Conservation (phyloP, 2,888 invertebrate genomes). For the Dryadula phaetusa region DNA sequence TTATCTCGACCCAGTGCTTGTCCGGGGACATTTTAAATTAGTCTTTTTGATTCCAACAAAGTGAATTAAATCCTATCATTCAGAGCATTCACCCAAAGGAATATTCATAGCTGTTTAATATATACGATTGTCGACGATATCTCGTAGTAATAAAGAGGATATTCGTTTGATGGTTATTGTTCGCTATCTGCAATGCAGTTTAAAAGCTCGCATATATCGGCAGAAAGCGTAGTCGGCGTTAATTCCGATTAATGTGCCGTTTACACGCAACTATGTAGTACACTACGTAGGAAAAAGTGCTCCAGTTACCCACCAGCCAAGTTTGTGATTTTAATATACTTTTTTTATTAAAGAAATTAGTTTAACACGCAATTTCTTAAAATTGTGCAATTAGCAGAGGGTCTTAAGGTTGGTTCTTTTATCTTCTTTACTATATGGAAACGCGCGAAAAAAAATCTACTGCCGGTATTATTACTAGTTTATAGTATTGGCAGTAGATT, state of each 20-base stretch:
- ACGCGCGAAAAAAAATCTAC: too few species aligned
- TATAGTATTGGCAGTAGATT: too few species aligned
- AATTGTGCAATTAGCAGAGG: too few species aligned
- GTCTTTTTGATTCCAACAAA: constrained; percentile 39
- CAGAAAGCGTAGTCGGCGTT: constrained; percentile 64
- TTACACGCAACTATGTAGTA: constrained; percentile 72
- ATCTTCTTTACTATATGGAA: too few species aligned
- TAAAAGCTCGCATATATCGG: constrained; percentile 58
- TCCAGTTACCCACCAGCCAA: constrained; percentile 42
- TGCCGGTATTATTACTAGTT: too few species aligned
- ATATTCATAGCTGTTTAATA: constrained; percentile 41
- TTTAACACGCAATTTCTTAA: background rate
- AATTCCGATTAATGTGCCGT: constrained; percentile 71
- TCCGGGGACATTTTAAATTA: constrained; percentile 36
- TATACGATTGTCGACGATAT: constrained; percentile 44
- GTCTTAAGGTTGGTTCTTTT: too few species aligned
- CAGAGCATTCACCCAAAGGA: constrained; percentile 42
- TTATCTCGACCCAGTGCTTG: constrained; percentile 34
- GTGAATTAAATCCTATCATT: constrained; percentile 43
- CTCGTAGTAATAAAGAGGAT: constrained; percentile 43
- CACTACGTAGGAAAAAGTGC: constrained; percentile 61
- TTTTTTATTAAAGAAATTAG: constrained; percentile 7
- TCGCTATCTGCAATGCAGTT: constrained; percentile 65
- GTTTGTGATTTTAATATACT: constrained; percentile 29
- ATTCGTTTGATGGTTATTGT: constrained; percentile 44